Evolutionary conservation across 2,888 invertebrate genomes (phyloP).

Genomic region (Trachelus troglodyta): DNA sequence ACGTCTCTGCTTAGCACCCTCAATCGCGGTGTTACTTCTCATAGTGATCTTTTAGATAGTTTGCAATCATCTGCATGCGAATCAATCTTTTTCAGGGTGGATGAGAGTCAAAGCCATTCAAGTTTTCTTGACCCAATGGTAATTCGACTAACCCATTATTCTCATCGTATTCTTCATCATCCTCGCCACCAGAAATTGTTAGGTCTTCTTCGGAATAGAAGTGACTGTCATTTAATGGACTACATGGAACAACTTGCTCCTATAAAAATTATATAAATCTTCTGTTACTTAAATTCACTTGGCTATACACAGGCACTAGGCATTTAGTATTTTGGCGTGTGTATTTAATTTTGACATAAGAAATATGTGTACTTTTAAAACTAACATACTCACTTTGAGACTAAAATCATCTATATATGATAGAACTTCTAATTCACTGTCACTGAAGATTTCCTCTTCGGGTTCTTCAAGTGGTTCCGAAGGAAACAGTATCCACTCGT

Average conservation of each 20-base stretch:
- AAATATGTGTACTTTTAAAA: background rate
- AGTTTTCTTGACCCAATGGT: constrained; percentile 17
- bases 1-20: background rate
- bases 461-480: constrained; percentile 25
- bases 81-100: constrained; percentile 29
- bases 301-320: background rate
- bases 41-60: background rate
- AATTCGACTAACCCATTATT: constrained; percentile 14
- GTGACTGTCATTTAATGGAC: constrained; percentile 32
- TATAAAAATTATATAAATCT: constrained; percentile 18
- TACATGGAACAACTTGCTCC: constrained; percentile 39
- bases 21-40: background rate
- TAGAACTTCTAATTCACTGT: constrained; percentile 25
- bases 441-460: constrained; percentile 34
- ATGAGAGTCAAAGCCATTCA: constrained; percentile 28
- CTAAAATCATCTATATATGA: constrained; percentile 26
- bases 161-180: constrained; percentile 39
- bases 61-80: background rate
- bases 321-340: background rate
- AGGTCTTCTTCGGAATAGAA: constrained; percentile 31
- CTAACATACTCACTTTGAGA: constrained; percentile 22
- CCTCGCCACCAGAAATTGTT: constrained; percentile 30
- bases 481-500: constrained; percentile 16
- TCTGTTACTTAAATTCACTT: background rate
- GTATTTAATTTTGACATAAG: background rate